Base-by-base conservation (phyloP, 2,888 invertebrate species). In the Hoplodrina ambigua region DNA sequence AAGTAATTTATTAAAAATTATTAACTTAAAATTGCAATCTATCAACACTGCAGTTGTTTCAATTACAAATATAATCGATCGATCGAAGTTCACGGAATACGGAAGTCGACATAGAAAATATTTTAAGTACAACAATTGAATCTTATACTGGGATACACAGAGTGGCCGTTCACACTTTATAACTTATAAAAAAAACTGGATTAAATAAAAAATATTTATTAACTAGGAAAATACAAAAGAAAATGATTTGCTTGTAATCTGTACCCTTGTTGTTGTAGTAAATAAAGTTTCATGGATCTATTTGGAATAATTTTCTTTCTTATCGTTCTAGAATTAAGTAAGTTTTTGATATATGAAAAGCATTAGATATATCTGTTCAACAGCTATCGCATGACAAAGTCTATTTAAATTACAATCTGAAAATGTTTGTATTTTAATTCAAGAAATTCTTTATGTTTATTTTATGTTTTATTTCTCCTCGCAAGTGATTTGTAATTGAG, bases 81-180 rank as follows among this genome's bases (percentile, higher is more conserved):
- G 53, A 53, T 80, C 41, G 46, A 66, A 59, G 58, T 69, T 90
- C 85, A 87, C 82, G 74, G 86, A 86, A 82, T 82, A 82, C 73
- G 61, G 63, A 78, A 86, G 85, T 84, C 82, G 79, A 85, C 79
- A 54, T 78, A 67, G 84, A 84, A 82, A 80, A 85, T 74, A 79
- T 78, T 87, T 92, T 93, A 93, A 93, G 93, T 93, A 93, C 92
- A 77, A 81, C 90, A 73, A 73, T 75, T 79, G 69, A 75, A 70
- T 73, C 86, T 69, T 83, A 74, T 60, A 82, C 72, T 85, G 75
- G 76, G 69, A 71, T 56, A 74, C 69, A 78, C 63, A 74, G 71
- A 83, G 78, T 75, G 41, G 85, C 79, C 80, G 73, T 77, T 79
- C 79, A 87, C 85, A 85, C 89, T 80, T 86, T 85, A 84, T 78